Base-by-base conservation (phyloP, 2,113 vertebrate species). In the Acanthisitta chloris region DNA sequence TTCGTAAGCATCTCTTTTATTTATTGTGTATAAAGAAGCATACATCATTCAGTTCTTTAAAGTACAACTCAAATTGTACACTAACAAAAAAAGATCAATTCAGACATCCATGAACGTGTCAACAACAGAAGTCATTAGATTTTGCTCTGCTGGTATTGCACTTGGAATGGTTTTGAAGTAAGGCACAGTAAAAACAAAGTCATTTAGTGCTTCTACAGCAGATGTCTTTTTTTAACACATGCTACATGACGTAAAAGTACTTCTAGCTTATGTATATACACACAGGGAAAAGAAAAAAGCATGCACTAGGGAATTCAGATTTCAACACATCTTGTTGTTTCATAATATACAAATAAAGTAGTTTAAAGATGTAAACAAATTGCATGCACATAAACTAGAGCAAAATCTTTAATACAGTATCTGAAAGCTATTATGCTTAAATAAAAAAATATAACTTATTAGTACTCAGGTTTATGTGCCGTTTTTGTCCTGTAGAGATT, bases 391-490 rank as follows among this genome's bases (percentile, higher is more conserved):
- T 97, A 96, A 97, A 97, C 96, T 96, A 97, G 92, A 97, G 95
- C 97, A 96, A 97, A 97, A 97, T 93, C 74, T 96, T 97, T 96
- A 97, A 97, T 97, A 97, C 95, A 97, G 93, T 96, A 96, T 97
- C 94, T 96, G 96, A 97, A 95, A 96, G 96, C 97, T 97, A 96
- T 96, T 95, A 96, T 62, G 96, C 87, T 98, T 97, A 98, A 97
- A 98, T 97, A 97, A 97, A 97, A 97, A 96, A 96, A 96, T 95
- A 98, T 97, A 97, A 98, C 96, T 98, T 98, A 98, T 80, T 95
- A 95, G 92, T 97, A 96, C 93, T 97, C 92, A 95, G 82, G 88
- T 97, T 97, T 97, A 96, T 96, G 97, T 96, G 96, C 96, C 93
- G 78, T 87, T 97, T 97, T 97, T 92, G 96, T 97, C 97, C 96